These are phyloP conservation scores for Pogonomyrmex barbatus DNA, from an alignment of 1,140 invertebrate species.

Conservation along the genomic window DNA sequence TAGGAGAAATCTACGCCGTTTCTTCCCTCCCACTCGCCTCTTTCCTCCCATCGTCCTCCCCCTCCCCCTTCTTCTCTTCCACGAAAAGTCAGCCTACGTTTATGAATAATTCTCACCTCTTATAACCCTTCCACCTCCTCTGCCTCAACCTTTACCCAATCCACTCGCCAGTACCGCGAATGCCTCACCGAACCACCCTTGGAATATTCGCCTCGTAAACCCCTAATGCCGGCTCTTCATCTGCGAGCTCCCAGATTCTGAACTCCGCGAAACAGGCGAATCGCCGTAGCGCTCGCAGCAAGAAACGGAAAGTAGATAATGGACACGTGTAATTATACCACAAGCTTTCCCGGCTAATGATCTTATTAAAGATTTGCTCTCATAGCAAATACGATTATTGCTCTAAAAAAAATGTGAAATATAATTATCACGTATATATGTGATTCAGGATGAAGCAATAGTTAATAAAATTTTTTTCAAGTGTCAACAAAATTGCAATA, in stretches of 20 bases:
- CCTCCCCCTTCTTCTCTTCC: not conserved
- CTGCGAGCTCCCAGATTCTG: constrained; percentile 41
- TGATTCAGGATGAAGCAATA: not conserved
- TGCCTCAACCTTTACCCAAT: constrained; percentile 51
- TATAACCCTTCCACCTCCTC: constrained; percentile 32
- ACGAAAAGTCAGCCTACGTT: constrained; percentile 77
- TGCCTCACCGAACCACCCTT: constrained; percentile 66
- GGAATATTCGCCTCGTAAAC: constrained; percentile 71
- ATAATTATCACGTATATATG: not conserved
- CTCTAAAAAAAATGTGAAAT: not conserved
- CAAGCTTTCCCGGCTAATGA: constrained; percentile 11
- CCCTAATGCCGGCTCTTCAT: constrained; percentile 64
- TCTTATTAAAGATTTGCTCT: constrained; percentile 30
- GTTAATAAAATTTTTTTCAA: not conserved
- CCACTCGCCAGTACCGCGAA: constrained; percentile 59
- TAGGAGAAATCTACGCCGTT: constrained; percentile 47
- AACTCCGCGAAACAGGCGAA: constrained; percentile 25
- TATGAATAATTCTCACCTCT: constrained; percentile 84
- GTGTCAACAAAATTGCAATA: constrained; percentile 10
- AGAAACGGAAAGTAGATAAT: constrained; percentile 58
- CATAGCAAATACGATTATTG: not conserved
- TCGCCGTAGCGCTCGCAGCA: constrained; percentile 39
- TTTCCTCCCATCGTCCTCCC: not conserved
- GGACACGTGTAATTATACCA: constrained; percentile 46
- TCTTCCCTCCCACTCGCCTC: constrained; percentile 19